Evolutionary conservation across 2,888 invertebrate species (phyloP), one percentile per base, ranked within the genome.

Genomic region (Cephus nigrinus): DNA sequence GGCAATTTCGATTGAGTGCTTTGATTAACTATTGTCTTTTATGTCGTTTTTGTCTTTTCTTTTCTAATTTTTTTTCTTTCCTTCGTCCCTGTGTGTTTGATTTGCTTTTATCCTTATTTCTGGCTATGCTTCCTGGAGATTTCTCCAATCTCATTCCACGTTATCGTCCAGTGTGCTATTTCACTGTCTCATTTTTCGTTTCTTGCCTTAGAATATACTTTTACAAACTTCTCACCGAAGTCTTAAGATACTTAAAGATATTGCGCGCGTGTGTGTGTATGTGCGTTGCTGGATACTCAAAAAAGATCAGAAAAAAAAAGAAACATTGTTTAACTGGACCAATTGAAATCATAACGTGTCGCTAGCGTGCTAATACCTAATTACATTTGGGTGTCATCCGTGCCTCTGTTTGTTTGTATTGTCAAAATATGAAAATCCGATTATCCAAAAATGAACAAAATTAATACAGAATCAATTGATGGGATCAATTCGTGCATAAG

Each of bases 401-500:
- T 55, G 55, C 55, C 55, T 55, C 55, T 55, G 55, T 55, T 55
- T 55, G 55, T 55, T 55, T 55, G 55, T 55, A 55, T 23, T 23
- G 55, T 55, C 55, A 23, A 55, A 55, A 23, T 55, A 55, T 55
- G 23, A 55, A 55, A 23, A 23, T 2, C 55, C 9, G 55, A 23
- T 55, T 55, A 55, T 23, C 55, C 55, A 55, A 40, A 5, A 12
- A 40, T 23, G 36, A 36, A 12, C 36, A 36, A 40, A 55, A 55
- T 55, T 23, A 23, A 55, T 23, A 55, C 55, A 55, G 55, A 55
- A 23, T 55, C 55, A 55, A 4, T 55, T 55, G 23, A 55, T 23
- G 55, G 55, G 55, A 55, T 79, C 83, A 23, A 85, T 81, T 69
- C 74, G 73, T 40, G 78, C 73, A 79, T n/a, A 40, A 71, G 31